Conservation (phyloP, 2,888 invertebrate species). For the Hemicrepidius hirtus region DNA sequence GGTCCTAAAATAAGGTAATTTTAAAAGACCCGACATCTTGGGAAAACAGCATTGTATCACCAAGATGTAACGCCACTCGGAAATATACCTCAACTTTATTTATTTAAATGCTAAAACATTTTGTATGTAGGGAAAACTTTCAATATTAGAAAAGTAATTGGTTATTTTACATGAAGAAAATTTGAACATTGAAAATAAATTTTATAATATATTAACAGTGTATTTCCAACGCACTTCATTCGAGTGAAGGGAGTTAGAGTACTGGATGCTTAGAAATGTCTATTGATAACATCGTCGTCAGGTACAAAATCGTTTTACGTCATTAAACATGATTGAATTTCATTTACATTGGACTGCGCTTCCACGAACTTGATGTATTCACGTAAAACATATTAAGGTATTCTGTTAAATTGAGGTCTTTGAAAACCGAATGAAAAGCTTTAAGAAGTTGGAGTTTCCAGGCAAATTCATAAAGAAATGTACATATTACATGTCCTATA, state of each 20-base stretch:
- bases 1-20: constrained; percentile 37
- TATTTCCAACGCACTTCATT: neutral
- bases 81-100: neutral
- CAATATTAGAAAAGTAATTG: too few relatives aligned
- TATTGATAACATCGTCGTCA: constrained; percentile 31
- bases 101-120: constrained; percentile 10
- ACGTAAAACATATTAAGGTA: constrained; percentile 26
- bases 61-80: neutral
- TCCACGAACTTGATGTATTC: constrained; percentile 17
- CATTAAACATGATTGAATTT: constrained; percentile 27
- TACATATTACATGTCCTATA: too few relatives aligned
- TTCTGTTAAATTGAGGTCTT: constrained; percentile 19
- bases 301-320: constrained; percentile 30
- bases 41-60: constrained; percentile 15
- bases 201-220: too few relatives aligned
- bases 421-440: constrained; percentile 10
- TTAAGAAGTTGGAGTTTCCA: neutral
- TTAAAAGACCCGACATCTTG: constrained; percentile 27
- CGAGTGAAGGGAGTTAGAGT: neutral
- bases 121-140: too few relatives aligned
- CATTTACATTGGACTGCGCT: constrained; percentile 30
- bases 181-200: too few relatives aligned
- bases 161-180: too few relatives aligned
- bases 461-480: neutral
- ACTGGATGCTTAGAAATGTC: neutral